phyloP scores from a whole-genome alignment of 2,113 vertebrate species.

The Dipodomys spectabilis region DNA sequence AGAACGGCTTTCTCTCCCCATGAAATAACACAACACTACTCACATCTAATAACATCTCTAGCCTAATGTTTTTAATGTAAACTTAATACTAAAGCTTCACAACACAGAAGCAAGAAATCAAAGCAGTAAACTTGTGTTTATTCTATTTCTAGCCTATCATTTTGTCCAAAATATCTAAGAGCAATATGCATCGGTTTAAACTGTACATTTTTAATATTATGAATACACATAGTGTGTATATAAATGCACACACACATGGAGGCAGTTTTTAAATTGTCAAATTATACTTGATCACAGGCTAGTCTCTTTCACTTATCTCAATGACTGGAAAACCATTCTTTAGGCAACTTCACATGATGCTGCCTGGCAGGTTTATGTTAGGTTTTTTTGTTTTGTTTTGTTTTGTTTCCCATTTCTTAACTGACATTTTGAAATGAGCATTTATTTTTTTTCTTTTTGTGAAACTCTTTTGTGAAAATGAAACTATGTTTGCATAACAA shows the following conservation, averaged over 20 bases:
- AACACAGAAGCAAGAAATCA: constrained; percentile 76
- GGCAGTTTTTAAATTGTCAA: constrained; percentile 11
- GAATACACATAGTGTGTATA: background rate
- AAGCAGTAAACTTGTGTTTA: constrained; percentile 75
- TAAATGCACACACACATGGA: background rate
- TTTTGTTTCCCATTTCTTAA: constrained; percentile 62
- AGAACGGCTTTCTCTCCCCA: constrained; percentile 13
- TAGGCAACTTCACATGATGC: constrained; percentile 13
- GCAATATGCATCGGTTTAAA: background rate
- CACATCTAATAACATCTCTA: constrained; percentile 70
- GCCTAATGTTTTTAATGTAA: constrained; percentile 81
- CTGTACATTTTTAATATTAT: background rate
- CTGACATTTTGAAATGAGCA: constrained; percentile 67
- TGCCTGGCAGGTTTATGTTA: constrained; percentile 30
- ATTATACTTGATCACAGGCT: constrained; percentile 7
- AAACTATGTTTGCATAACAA: constrained; percentile 66
- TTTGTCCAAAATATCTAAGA: background rate
- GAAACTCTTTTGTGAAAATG: constrained; percentile 65
- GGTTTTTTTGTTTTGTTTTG: background rate
- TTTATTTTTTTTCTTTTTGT: constrained; percentile 63
- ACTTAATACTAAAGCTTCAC: constrained; percentile 80
- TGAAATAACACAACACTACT: constrained; percentile 68
- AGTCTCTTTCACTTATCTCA: constrained; percentile 42
- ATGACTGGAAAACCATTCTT: constrained; percentile 31
- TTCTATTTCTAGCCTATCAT: constrained; percentile 68